These are phyloP conservation scores for Mus minutoides DNA, from an alignment of 2,797 vertebrate genomes.

Conservation along the genomic window DNA sequence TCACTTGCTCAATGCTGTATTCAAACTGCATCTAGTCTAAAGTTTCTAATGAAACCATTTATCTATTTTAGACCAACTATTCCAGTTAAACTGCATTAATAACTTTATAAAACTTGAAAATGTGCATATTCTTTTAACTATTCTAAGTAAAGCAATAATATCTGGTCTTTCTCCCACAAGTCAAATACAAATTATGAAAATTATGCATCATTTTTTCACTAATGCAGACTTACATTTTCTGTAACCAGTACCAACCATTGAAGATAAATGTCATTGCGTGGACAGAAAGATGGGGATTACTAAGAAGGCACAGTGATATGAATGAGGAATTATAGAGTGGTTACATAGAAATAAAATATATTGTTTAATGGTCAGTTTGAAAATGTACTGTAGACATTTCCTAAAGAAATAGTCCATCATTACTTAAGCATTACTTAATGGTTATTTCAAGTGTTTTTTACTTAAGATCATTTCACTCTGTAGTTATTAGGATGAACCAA, in stretches of 20 bases:
- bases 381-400: background rate
- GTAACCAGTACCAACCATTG: background rate
- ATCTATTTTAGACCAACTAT: background rate
- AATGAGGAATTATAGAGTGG: background rate
- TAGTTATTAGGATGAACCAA: background rate
- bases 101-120: constrained; percentile 37
- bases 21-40: constrained; percentile 24
- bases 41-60: background rate
- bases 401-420: background rate
- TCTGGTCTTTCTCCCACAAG: background rate
- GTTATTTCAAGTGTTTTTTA: constrained; percentile 26
- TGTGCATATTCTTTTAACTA: background rate
- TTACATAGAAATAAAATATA: background rate
- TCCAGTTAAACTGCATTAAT: background rate
- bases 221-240: background rate
- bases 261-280: background rate
- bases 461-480: background rate
- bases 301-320: background rate
- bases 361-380: background rate
- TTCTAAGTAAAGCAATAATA: background rate
- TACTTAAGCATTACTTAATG: too few relatives aligned
- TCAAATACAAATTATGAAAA: background rate
- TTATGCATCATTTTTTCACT: background rate
- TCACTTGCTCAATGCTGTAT: background rate
- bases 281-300: background rate